A percentile compares a stretch with the other conserved stretches of the same genome.
Conservation (phyloP, 2,113 vertebrate genomes). For the Myotis lucifugus region DNA sequence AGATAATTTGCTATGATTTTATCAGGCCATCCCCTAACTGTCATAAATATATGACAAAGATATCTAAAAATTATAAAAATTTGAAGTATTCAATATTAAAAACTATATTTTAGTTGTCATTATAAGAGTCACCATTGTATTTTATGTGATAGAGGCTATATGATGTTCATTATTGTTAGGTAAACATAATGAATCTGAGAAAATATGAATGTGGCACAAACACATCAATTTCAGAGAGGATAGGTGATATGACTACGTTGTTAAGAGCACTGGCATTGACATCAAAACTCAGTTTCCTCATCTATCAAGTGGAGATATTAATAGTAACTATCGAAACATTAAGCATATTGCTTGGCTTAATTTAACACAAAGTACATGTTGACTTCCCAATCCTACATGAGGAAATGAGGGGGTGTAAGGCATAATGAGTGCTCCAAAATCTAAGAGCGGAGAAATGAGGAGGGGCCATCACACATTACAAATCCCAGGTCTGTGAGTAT, state of each 20-base stretch:
- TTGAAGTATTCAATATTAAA: slow-evolving; percentile 29
- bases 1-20: slow-evolving; percentile 12
- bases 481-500: neutral
- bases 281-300: slow-evolving; percentile 27
- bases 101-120: neutral
- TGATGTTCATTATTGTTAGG: neutral
- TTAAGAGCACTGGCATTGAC: neutral
- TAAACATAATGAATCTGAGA: neutral
- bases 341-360: slow-evolving; percentile 28
- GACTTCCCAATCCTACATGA: neutral
- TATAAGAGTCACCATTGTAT: neutral
- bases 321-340: neutral
- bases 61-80: slow-evolving; percentile 25
- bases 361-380: slow-evolving; percentile 53
- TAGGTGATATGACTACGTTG: neutral
- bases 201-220: neutral
- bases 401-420: neutral
- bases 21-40: neutral
- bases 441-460: neutral
- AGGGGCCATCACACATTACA: neutral
- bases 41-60: slow-evolving; percentile 4
- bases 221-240: neutral
- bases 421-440: neutral
- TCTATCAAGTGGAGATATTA: neutral
- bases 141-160: neutral